A percentile compares a stretch with the other conserved stretches of the same genome.
phyloP scores from a whole-genome alignment of 1,140 invertebrate genomes.

The Hyles euphorbiae region DNA sequence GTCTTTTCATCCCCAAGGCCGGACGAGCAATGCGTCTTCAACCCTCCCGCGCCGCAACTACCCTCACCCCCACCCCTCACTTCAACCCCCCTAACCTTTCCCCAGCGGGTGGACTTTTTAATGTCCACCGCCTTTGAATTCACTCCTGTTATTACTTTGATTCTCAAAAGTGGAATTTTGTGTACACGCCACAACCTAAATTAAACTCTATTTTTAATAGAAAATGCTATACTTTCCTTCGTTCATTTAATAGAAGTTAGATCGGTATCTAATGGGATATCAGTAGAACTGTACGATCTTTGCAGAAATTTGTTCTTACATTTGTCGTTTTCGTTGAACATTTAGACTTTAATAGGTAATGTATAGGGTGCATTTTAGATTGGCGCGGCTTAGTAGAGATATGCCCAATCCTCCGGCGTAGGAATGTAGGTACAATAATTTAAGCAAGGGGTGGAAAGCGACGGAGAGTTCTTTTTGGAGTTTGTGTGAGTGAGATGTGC shows the following conservation, averaged over 20 bases:
- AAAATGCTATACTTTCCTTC: slow-evolving; percentile 32
- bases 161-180: slow-evolving; percentile 56
- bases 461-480: slow-evolving; percentile 72
- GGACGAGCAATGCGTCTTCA: slow-evolving; percentile 47
- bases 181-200: slow-evolving; percentile 21
- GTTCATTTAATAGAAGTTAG: slow-evolving; percentile 36
- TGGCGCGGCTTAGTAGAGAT: slow-evolving; percentile 26
- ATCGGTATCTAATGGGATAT: slow-evolving; percentile 58
- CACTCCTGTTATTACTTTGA: slow-evolving; percentile 38
- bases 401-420: slow-evolving; percentile 42
- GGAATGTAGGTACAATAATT: slow-evolving; percentile 70
- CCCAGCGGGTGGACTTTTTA: slow-evolving; percentile 51
- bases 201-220: slow-evolving; percentile 24
- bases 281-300: slow-evolving; percentile 56
- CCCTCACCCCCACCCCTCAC: slow-evolving; percentile 32
- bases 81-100: slow-evolving; percentile 20
- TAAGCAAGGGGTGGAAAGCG: slow-evolving; percentile 72
- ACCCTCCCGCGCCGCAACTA: slow-evolving; percentile 32
- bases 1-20: slow-evolving; percentile 29
- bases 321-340: slow-evolving; percentile 16
- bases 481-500: slow-evolving; percentile 74
- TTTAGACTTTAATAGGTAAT: slow-evolving; percentile 29
- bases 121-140: slow-evolving; percentile 49
- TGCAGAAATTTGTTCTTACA: slow-evolving; percentile 53
- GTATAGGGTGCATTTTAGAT: slow-evolving; percentile 39